phyloP scores from a whole-genome alignment of 2,888 invertebrate species.

The Salpingus planirostris region DNA sequence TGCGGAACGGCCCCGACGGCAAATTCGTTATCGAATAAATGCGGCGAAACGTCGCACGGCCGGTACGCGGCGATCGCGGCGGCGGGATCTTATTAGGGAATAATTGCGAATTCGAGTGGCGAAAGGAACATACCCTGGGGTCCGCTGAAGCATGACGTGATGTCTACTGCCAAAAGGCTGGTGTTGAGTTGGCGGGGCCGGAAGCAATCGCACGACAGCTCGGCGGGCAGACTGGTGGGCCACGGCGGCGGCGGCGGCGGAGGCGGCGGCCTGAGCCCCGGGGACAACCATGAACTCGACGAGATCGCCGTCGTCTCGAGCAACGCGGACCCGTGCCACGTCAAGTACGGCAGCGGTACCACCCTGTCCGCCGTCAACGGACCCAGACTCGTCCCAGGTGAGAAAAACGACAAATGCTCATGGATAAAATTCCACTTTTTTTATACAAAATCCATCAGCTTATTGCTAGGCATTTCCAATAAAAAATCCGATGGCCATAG shows the following conservation, averaged over 20 bases:
- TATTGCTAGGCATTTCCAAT: too few relatives aligned
- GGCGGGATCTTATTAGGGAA: too few relatives aligned
- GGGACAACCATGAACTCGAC: slow-evolving; percentile 49
- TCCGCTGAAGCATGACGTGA: slow-evolving; percentile 37
- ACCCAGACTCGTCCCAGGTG: slow-evolving; percentile 51
- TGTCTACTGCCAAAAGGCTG: slow-evolving; percentile 57
- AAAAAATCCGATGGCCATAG: too few relatives aligned
- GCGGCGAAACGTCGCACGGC: too few relatives aligned
- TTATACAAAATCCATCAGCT: too few relatives aligned
- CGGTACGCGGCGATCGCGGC: too few relatives aligned
- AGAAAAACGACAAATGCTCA: too few relatives aligned
- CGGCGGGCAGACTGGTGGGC: slow-evolving; percentile 44
- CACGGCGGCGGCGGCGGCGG: slow-evolving; percentile 25
- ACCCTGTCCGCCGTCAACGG: slow-evolving; percentile 48
- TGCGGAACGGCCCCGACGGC: too few relatives aligned
- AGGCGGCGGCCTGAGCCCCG: slow-evolving; percentile 25
- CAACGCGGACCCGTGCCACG: slow-evolving; percentile 46
- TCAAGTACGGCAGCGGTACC: slow-evolving; percentile 50
- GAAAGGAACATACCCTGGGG: slow-evolving; percentile 16
- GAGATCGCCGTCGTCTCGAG: slow-evolving; percentile 59
- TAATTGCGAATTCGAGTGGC: too few relatives aligned
- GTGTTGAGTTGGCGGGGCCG: slow-evolving; percentile 53
- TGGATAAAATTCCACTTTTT: too few relatives aligned
- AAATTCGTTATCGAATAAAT: too few relatives aligned
- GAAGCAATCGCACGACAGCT: slow-evolving; percentile 49